These are phyloP conservation scores for Porites australiensis DNA, from an alignment of 64 coral and sea anemone genomes.

Conservation along the genomic window DNA sequence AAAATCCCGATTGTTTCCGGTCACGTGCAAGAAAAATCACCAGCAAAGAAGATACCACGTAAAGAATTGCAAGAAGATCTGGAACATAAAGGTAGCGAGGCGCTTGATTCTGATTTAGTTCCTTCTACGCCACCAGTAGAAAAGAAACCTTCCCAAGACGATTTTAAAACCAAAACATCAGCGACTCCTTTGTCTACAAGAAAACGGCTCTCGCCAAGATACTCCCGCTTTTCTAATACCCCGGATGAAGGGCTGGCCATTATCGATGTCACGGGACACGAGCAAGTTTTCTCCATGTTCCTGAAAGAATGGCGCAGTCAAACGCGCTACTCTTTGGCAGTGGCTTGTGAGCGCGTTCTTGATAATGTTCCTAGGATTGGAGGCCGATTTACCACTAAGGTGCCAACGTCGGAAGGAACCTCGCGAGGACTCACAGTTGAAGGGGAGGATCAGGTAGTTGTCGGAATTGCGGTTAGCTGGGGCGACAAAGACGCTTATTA, in stretches of 20 bases:
- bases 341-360: slow-evolving; percentile 52
- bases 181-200: slow-evolving; percentile 29
- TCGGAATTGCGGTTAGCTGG: slow-evolving; percentile 92
- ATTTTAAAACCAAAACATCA: slow-evolving; percentile 22
- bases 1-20: background rate
- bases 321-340: slow-evolving; percentile 53
- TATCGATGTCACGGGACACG: slow-evolving; percentile 59
- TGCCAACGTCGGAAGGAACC: background rate
- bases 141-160: background rate
- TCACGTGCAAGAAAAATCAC: background rate
- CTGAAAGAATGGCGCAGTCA: slow-evolving; percentile 64
- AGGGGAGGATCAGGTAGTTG: slow-evolving; percentile 71
- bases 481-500: slow-evolving; percentile 80
- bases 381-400: slow-evolving; percentile 69
- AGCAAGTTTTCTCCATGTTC: slow-evolving; percentile 62
- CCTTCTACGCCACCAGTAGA: slow-evolving; percentile 17
- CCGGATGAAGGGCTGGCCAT: slow-evolving; percentile 45
- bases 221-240: background rate
- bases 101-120: background rate
- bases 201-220: background rate
- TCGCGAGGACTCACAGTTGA: slow-evolving; percentile 61
- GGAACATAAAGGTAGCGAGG: background rate
- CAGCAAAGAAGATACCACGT: slow-evolving; percentile 12
- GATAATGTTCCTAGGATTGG: slow-evolving; percentile 72
- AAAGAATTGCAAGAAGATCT: background rate